Evolutionary conservation across 2,888 invertebrate species (phyloP), one percentile per base, ranked within the genome.

Genomic region (Stomorhina lunata): DNA sequence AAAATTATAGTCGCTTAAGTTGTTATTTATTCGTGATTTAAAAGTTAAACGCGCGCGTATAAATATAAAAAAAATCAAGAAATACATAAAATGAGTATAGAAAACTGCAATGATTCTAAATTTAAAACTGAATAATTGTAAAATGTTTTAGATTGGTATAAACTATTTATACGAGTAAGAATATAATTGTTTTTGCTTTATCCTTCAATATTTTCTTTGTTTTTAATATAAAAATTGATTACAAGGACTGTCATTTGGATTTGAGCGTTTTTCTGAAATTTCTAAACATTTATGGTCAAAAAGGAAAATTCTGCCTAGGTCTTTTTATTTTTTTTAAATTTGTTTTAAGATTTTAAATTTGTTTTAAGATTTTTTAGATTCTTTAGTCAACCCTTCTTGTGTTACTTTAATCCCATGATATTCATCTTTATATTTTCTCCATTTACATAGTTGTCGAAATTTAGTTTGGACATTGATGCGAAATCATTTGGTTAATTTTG

Each of bases 1-100:
- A 83, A 85, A 84, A 79, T 83, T 78, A 77, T 80, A 69, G 76
- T 78, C 77, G 72, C 72, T 72, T 77, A 81, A 73, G 83, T 81
- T 78, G 63, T 75, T 75, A 77, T 81, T 81, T 81, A 76, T 72
- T 79, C 78, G 73, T 71, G 79, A 75, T 75, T 82, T 71, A 37
- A 79, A 82, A 69, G 57, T 65, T 79, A 57, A 82, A 69, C 37
- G 82, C 57, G 34, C 65, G 43, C 20, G 9, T 57, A 57, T 45
- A 65, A 37, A 45, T 40, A 43, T 5, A 73, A 50, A 71, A 61
- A 6, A 65, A 59, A 34, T 25, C 10, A 2, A 29, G 53, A 25
- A 45, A n/a, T 27, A 59, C 22, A 40, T 9, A 27, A 48, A 9
- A n/a, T 57, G 34, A 45, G n/a, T 50, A 25, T 10, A 69, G 59